A percentile compares a stretch with the other conserved stretches of the same genome.
Evolutionary conservation across 2,113 vertebrate genomes (phyloP).

Genomic region (Calyptomena viridis): DNA sequence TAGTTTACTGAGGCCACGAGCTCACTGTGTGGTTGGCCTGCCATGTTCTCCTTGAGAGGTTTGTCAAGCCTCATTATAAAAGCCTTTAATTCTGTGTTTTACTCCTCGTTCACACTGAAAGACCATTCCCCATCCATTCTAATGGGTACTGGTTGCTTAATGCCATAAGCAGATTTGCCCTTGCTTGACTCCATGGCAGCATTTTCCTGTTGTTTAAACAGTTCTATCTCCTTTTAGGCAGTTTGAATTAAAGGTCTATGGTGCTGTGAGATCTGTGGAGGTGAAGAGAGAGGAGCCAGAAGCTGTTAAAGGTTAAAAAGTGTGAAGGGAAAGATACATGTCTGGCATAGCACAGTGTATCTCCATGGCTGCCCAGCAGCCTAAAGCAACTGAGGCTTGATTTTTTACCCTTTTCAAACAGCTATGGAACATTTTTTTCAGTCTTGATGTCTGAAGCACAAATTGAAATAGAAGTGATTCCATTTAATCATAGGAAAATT

Average conservation of each 20-base stretch:
- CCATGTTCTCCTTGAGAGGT: not conserved
- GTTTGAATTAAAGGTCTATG: not conserved
- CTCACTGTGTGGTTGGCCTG: accelerated
- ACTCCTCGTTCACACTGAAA: not conserved
- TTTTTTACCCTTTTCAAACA: not conserved
- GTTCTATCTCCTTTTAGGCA: not conserved
- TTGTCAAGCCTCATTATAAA: not conserved
- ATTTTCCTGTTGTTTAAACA: not conserved
- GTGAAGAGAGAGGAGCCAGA: not conserved
- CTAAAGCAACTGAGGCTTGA: not conserved
- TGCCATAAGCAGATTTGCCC: not conserved
- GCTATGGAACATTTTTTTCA: not conserved
- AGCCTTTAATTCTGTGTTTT: not conserved
- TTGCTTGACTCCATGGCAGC: not conserved
- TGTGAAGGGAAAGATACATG: not conserved
- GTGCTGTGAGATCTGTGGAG: not conserved
- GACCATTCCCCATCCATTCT: not conserved
- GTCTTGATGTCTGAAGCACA: not conserved
- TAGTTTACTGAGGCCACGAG: not conserved
- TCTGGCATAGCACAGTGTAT: not conserved
- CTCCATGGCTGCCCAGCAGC: not conserved
- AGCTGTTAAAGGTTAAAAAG: not conserved
- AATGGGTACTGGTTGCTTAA: not conserved
- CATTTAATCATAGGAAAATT: not conserved
- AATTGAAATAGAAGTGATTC: not conserved